These are phyloP conservation scores for Heliothis virescens DNA, from an alignment of 1,140 invertebrate species.

Conservation along the genomic window DNA sequence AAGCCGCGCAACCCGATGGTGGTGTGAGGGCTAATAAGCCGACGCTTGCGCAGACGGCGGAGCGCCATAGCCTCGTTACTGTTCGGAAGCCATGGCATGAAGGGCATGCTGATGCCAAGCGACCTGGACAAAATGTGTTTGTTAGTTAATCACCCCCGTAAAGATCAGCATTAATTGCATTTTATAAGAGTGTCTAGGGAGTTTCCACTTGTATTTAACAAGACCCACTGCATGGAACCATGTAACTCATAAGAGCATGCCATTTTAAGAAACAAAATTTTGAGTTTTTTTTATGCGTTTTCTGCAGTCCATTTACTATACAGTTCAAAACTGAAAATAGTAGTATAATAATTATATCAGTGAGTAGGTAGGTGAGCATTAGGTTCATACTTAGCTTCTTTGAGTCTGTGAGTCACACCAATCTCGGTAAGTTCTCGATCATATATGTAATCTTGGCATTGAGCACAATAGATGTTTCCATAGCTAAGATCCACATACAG, in stretches of 20 bases:
- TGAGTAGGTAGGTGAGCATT: neutral
- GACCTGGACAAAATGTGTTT: constrained; percentile 58
- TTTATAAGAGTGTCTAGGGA: too few relatives aligned
- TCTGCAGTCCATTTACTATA: too few relatives aligned
- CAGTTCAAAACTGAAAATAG: too few relatives aligned
- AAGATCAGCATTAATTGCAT: too few relatives aligned
- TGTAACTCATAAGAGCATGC: too few relatives aligned
- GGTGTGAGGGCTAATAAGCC: constrained; percentile 92
- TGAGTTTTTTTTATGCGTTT: too few relatives aligned
- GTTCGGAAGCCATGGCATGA: constrained; percentile 93
- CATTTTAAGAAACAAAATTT: too few relatives aligned
- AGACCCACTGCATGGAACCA: too few relatives aligned
- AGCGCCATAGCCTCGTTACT: constrained; percentile 90
- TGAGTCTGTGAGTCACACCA: constrained; percentile 85
- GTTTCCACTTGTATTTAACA: too few relatives aligned
- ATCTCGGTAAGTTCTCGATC: constrained; percentile 90
- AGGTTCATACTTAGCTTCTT: constrained; percentile 88
- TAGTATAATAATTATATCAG: too few relatives aligned
- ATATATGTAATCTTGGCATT: constrained; percentile 97
- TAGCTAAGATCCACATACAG: constrained; percentile 95
- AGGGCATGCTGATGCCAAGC: constrained; percentile 90
- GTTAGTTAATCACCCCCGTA: neutral
- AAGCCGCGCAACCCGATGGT: constrained; percentile 96
- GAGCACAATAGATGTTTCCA: constrained; percentile 96
- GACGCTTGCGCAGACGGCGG: constrained; percentile 91